These are phyloP conservation scores for Pollicipes pollicipes DNA, from an alignment of 1,140 invertebrate genomes.

Conservation along the genomic window DNA sequence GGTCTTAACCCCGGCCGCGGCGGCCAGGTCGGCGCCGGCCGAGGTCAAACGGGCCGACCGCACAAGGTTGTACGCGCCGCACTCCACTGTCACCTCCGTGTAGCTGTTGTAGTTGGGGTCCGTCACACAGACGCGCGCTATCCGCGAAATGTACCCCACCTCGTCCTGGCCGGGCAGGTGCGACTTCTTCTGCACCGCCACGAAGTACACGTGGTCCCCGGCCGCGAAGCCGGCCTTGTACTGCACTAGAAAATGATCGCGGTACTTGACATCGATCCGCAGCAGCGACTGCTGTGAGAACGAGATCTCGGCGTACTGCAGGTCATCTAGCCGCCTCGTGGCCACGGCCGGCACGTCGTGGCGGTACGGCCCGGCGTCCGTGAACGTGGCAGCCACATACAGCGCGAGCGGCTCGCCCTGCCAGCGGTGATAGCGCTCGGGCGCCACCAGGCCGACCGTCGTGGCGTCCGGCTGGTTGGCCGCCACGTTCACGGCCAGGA, in stretches of 20 bases:
- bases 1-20: conserved; percentile 51
- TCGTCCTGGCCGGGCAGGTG: conserved; percentile 62
- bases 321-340: conserved; percentile 54
- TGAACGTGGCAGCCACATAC: conserved; percentile 88
- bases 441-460: conserved; percentile 85
- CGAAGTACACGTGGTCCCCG: conserved; percentile 84
- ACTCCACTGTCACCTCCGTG: conserved; percentile 42
- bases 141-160: conserved; percentile 66
- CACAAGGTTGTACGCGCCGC: conserved; percentile 57
- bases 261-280: conserved; percentile 82
- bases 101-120: conserved; percentile 85
- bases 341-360: conserved; percentile 88
- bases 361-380: conserved; percentile 75
- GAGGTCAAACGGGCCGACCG: conserved; percentile 71
- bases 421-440: conserved; percentile 61
- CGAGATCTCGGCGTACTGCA: conserved; percentile 60
- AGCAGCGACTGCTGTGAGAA: conserved; percentile 71
- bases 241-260: conserved; percentile 82
- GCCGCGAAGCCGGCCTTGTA: conserved; percentile 93
- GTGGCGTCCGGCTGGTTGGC: conserved; percentile 80
- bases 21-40: conserved; percentile 60
- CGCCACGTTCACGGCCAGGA: conserved; percentile 36
- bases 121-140: conserved; percentile 81
- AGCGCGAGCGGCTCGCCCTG: conserved; percentile 49
- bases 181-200: conserved; percentile 81